Evolutionary conservation across 2,797 vertebrate genomes (phyloP), one percentile per base, ranked within the genome.

Genomic region (Pagetopsis macropterus): DNA sequence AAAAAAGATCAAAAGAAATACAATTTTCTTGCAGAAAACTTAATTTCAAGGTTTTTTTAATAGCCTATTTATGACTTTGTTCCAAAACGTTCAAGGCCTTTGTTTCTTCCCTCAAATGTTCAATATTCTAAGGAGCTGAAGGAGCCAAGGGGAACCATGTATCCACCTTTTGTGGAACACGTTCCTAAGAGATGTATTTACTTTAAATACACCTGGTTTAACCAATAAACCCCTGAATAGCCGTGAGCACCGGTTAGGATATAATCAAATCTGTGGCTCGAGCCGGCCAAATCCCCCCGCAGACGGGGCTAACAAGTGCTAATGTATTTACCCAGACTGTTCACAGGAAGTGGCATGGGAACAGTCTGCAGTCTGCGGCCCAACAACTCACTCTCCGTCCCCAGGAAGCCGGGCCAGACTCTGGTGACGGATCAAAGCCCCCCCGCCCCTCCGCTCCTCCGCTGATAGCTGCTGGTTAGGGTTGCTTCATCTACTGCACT

Each of bases 321-420:
- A 88, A 84, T 82, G 85, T 82, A 82, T 87, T 84, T 87, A 78
- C 67, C 67, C 86, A 89, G 87, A 84, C 81, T 65, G 72, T 19
- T 61, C 37, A 31, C 40, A 80, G 89, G 84, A 84, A 87, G 85
- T 79, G 76, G 79, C 74, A 73, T 16, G 72, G 79, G 83, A 89
- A 37, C 75, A 54, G 79, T 73, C 80, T 54, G n/a, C 60, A 14
- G 76, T 84, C 79, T 74, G 70, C 10, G 33, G 75, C 70, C 72
- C 74, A 4, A 65, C 76, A 60, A 50, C 78, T 81, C 76, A 5
- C 45, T 65, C 56, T 46, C 65, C 66, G 43, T 52, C 65, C n/a
- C 61, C 85, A 78, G 82, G 84, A 86, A 90, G 76, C 69, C 2
- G 0, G 11, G 40, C 78, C 84, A 90, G 83, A 86, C 50, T 72